Percentiles rank a stretch among this genome's conserved stretches.
These are phyloP conservation scores for Myotis brandtii DNA, from an alignment of 2,113 vertebrate genomes.

Conservation along the genomic window DNA sequence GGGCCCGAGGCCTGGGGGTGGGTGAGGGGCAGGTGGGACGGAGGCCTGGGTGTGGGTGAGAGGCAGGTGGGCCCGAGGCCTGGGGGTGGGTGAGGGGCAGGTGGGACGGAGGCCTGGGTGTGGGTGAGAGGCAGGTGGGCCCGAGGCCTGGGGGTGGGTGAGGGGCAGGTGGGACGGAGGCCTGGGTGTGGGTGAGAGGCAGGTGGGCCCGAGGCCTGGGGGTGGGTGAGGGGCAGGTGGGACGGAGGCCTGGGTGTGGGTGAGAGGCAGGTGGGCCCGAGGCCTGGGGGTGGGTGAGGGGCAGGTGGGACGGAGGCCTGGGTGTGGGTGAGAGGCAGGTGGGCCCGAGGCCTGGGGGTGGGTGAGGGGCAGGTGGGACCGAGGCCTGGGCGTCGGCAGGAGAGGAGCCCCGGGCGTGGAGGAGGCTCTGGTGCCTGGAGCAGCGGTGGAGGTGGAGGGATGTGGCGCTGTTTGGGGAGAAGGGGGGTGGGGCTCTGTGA, in stretches of 20 bases:
- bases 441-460: background rate
- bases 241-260: background rate
- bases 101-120: too few relatives aligned
- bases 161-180: background rate
- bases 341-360: background rate
- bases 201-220: background rate
- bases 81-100: too few relatives aligned
- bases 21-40: background rate
- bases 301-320: background rate
- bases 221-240: background rate
- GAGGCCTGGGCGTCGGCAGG: background rate
- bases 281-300: background rate
- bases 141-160: too few relatives aligned
- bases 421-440: background rate
- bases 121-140: too few relatives aligned
- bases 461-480: background rate
- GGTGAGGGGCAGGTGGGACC: background rate
- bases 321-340: background rate
- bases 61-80: too few relatives aligned
- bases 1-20: background rate
- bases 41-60: background rate
- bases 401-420: background rate
- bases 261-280: background rate
- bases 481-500: background rate
- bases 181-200: background rate